Evolutionary conservation across 1,140 invertebrate genomes (phyloP).

Genomic region (Eriosoma lanigerum): DNA sequence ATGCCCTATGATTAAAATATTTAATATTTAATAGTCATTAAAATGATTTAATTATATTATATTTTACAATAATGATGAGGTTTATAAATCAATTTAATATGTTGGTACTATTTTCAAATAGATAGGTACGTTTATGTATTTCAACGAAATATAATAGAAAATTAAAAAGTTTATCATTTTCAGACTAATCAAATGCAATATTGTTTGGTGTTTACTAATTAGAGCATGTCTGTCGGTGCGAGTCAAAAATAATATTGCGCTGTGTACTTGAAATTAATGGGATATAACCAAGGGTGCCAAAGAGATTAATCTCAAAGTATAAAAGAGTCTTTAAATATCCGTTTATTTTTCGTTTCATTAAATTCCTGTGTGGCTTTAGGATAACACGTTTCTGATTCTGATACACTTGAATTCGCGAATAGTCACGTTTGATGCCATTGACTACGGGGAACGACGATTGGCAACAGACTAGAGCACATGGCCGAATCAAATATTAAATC

Average conservation of each 20-base stretch:
- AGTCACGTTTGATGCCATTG: too few species aligned
- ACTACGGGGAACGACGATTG: not conserved
- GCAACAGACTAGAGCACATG: constrained; percentile 5
- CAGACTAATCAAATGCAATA: too few species aligned
- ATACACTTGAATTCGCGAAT: not conserved
- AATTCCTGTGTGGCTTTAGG: not conserved
- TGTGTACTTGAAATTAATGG: constrained; percentile 7
- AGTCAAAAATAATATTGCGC: not conserved
- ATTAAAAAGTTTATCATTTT: too few species aligned
- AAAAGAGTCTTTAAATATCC: constrained; percentile 19
- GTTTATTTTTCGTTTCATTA: constrained; percentile 26
- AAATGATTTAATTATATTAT: too few species aligned
- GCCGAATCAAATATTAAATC: not conserved
- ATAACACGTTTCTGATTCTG: not conserved
- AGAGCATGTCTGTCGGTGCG: not conserved
- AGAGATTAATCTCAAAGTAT: not conserved
- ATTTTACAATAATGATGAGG: too few species aligned
- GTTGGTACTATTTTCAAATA: too few species aligned
- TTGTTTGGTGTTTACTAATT: not conserved
- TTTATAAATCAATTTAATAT: too few species aligned
- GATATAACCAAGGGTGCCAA: not conserved
- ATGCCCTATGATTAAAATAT: too few species aligned
- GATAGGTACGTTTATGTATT: too few species aligned
- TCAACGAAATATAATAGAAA: too few species aligned
- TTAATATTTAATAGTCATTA: too few species aligned